Evolutionary conservation across 2,797 vertebrate species (phyloP), one percentile per base, ranked within the genome.

Genomic region (Mormyrops boulengeri): DNA sequence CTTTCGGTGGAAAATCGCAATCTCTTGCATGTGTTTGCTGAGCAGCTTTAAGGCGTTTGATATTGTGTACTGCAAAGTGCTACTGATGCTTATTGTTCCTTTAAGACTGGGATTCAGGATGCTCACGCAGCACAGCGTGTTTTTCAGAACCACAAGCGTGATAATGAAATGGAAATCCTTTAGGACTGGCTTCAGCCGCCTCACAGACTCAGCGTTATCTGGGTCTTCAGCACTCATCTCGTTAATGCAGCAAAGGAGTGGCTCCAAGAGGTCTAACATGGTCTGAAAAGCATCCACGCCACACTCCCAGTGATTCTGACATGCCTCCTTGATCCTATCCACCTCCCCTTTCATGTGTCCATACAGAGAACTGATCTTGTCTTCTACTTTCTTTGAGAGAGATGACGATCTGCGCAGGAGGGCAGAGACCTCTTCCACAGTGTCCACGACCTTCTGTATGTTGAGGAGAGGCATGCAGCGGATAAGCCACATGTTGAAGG

Each of bases 81-180:
- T 99, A 96, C 93, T 99, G 96, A 87, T 97, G 97, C 96, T 96
- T 1, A 98, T 99, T 50, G 97, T 97, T 41, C 98, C 98, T 94
- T 97, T 97, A 93, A 99, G 98, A 93, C 99, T 99, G 14, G 97
- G 97, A 88, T 99, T 99, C n/a, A 99, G 97, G 1, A 99, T 99
- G 93, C 98, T 97, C 0, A 99, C 99, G 87, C 98, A 99, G 89
- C 98, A 98, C n/a, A 99, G 95, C 1, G 97, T 95, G 69, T 99
- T 99, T 95, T 99, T 99, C 92, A 99, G 94, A 91, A 98, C 96
- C 85, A 99, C 97, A 14, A 98, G 92, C 0, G 98, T 98, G 90
- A 98, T 97, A 30, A 99, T 97, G 91, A 99, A 98, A 93, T 99
- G 97, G 94, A 99, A 99, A 93, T 99, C 98, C 91, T 96, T 97